Percentiles rank a stretch among this genome's conserved stretches.
phyloP scores from a whole-genome alignment of 1,140 invertebrate species.

The Campodea augens region DNA sequence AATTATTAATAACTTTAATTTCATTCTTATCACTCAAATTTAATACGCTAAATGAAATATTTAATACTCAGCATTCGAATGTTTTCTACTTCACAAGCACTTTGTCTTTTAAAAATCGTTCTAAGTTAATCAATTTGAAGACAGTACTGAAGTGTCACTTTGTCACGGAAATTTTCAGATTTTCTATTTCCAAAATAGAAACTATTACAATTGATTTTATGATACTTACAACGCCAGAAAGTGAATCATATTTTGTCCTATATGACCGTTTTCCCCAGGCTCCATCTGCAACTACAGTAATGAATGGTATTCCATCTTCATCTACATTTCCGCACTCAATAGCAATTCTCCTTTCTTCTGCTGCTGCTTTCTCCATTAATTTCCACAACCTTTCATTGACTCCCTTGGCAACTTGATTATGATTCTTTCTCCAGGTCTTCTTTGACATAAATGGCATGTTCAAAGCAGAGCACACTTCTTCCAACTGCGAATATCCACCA shows the following conservation, averaged over 20 bases:
- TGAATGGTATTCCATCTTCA: conserved; percentile 1
- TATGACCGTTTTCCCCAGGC: conserved; percentile 3
- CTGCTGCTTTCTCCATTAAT: conserved; percentile 4
- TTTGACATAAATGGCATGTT: conserved; percentile 7
- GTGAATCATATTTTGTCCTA: conserved; percentile 5
- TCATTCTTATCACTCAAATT: no score
- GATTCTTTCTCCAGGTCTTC: conserved; percentile 1
- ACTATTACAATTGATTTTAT: neutral
- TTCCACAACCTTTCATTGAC: neutral
- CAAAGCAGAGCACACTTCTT: conserved; percentile 3
- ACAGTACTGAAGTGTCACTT: no score
- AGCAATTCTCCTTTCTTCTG: conserved; percentile 4
- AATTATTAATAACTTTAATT: no score
- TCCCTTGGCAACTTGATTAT: conserved; percentile 2
- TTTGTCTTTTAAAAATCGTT: no score
- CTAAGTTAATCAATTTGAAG: no score
- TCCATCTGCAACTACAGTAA: conserved; percentile 5
- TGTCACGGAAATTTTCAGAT: neutral
- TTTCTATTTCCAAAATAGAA: neutral
- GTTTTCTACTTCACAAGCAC: no score
- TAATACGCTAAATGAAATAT: no score
- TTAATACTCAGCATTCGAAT: no score
- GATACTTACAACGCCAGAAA: conserved; percentile 7
- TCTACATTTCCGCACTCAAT: conserved; percentile 2
- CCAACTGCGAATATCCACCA: conserved; percentile 3